Evolutionary conservation across 2,113 vertebrate genomes (phyloP).

Genomic region (Spea multiplicata): DNA sequence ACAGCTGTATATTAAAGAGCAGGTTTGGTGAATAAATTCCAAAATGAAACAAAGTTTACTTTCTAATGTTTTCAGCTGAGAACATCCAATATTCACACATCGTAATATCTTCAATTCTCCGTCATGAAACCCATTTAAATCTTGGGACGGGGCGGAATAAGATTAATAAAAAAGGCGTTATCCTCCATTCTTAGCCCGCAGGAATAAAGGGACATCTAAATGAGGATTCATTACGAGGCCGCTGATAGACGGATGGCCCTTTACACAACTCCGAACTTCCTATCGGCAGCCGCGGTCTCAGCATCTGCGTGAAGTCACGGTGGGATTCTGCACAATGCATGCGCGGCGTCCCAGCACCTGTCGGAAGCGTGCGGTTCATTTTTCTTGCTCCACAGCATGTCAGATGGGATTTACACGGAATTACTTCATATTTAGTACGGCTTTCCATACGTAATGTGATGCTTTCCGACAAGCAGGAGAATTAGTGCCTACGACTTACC

Average conservation of each 20-base stretch:
- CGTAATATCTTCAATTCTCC: too few relatives aligned
- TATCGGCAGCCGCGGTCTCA: conserved; percentile 17
- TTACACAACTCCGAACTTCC: background rate
- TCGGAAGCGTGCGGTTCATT: conserved; percentile 42
- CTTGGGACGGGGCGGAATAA: too few relatives aligned
- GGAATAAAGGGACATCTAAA: conserved; percentile 7
- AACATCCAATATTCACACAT: too few relatives aligned
- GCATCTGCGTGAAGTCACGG: conserved; percentile 29
- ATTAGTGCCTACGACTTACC: conserved; percentile 13
- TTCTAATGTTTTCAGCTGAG: too few relatives aligned
- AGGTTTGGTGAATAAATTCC: too few relatives aligned
- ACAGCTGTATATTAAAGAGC: too few relatives aligned
- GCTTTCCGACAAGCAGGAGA: conserved; percentile 27
- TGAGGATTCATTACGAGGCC: conserved; percentile 27
- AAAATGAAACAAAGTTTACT: too few relatives aligned
- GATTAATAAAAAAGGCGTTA: too few relatives aligned
- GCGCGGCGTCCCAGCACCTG: conserved; percentile 33
- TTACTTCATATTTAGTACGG: conserved; percentile 40
- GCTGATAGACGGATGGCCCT: conserved; percentile 1
- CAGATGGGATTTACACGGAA: conserved; percentile 45
- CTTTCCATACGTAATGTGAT: conserved; percentile 29
- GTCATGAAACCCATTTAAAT: too few relatives aligned
- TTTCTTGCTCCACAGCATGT: conserved; percentile 40
- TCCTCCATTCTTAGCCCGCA: background rate
- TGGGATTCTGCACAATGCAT: conserved; percentile 38